Base-by-base conservation (phyloP, 2,113 vertebrate genomes). In the Pavo muticus region DNA sequence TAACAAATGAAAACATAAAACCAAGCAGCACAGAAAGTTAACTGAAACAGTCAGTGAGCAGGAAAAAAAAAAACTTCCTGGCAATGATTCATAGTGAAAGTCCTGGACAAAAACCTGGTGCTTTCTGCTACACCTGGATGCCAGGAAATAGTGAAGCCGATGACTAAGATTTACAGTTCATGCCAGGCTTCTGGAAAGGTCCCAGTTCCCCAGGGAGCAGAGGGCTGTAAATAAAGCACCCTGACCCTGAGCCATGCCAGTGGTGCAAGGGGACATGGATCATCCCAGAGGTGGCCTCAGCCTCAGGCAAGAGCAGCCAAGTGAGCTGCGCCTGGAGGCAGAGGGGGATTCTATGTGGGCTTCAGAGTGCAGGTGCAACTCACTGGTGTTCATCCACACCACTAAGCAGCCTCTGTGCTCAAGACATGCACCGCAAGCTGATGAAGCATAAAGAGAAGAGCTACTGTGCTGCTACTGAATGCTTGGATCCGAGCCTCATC, bases 261-360 rank as follows among this genome's bases (percentile, higher is more conserved):
- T 59, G 39, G 47, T 24, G 23, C 64, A 47, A 7, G 0, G 2
- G 54, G 52, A 72, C 37, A 64, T 25, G 6, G 47, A n/a, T 52
- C 0, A 1, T 35, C 65, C 73, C 9, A 0, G 54, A 69, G 39
- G 56, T 45, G 39, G 75, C 54, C 48, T 70, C 67, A 27, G 71
- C 59, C 71, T 45, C 11, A 17, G 60, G 65, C 76, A 60, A 2
- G n/a, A 86, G 82, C 71, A 86, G 82, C n/a, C 72, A 47, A 73
- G 76, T 21, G 42, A 82, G 40, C 11, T 2, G 8, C 32, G 29
- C 6, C 14, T 8, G 0, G 1, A 3, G 14, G 64, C 32, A 4
- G 7, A 13, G 3, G 0, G 82, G 65, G 47, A 48, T 45, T 45
- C 84, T 67, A 64, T 40, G 71, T 32, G 40, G 75, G 69, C 30